Evolutionary conservation across 2,888 invertebrate genomes (phyloP).

Genomic region (Yponomeuta evonymella): DNA sequence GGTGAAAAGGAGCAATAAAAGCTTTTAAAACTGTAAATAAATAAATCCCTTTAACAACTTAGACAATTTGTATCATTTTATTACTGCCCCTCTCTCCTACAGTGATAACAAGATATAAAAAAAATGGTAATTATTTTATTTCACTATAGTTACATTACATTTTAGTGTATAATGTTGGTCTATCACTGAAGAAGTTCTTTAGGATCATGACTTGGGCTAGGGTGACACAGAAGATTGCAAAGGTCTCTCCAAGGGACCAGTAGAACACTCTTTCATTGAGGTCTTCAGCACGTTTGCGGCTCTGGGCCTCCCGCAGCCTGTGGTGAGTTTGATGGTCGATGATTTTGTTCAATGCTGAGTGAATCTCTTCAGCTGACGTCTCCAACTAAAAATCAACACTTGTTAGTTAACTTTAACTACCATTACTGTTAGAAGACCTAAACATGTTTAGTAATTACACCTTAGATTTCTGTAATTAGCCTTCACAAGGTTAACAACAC

Average conservation of each 20-base stretch:
- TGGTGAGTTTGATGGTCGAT: slow-evolving; percentile 98
- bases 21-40: slow-evolving; percentile 18
- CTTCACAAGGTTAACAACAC: too few species aligned
- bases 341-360: slow-evolving; percentile 90
- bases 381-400: slow-evolving; percentile 86
- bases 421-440: too few species aligned
- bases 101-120: slow-evolving; percentile 48
- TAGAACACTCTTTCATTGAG: slow-evolving; percentile 94
- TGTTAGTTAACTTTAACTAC: neutral
- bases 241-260: slow-evolving; percentile 95
- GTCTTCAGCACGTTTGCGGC: slow-evolving; percentile 96
- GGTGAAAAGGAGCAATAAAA: neutral
- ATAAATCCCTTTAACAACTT: slow-evolving; percentile 17
- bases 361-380: slow-evolving; percentile 91
- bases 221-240: slow-evolving; percentile 89
- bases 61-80: slow-evolving; percentile 13
- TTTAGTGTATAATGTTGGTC: slow-evolving; percentile 64
- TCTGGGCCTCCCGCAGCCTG: slow-evolving; percentile 94
- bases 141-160: slow-evolving; percentile 48
- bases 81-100: neutral
- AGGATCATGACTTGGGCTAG: slow-evolving; percentile 93
- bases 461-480: too few species aligned
- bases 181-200: slow-evolving; percentile 89
- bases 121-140: slow-evolving; percentile 29
- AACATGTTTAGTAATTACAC: too few species aligned